phyloP scores from a whole-genome alignment of 2,888 invertebrate species.

The Amphipyra berbera region DNA sequence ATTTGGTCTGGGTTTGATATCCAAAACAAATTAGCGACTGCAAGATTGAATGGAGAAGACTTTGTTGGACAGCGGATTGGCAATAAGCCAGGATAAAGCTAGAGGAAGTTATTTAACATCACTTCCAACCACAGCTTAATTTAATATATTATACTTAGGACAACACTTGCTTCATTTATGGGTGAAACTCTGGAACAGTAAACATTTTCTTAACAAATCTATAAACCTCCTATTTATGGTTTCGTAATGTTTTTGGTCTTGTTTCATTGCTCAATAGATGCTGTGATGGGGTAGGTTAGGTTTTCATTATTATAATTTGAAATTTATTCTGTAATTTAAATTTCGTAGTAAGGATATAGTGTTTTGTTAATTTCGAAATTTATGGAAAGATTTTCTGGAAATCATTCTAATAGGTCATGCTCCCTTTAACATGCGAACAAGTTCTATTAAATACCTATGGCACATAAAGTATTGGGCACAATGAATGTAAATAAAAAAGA shows the following conservation, averaged over 20 bases:
- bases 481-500: too few species aligned
- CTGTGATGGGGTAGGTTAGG: too few species aligned
- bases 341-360: too few species aligned
- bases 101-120: constrained; percentile 39
- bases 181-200: background rate
- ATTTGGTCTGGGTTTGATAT: constrained; percentile 34
- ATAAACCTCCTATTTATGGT: too few species aligned
- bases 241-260: too few species aligned
- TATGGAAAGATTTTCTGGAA: background rate
- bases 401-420: background rate
- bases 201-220: too few species aligned
- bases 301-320: too few species aligned
- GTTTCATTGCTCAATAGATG: too few species aligned
- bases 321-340: too few species aligned
- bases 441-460: too few species aligned
- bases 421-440: background rate
- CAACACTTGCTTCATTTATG: constrained; percentile 9
- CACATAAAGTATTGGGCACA: too few species aligned
- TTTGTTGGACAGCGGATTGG: constrained; percentile 45
- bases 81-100: constrained; percentile 33
- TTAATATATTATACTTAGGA: constrained; percentile 11
- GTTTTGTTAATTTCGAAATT: too few species aligned
- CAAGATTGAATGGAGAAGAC: constrained; percentile 39
- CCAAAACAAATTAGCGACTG: constrained; percentile 43
- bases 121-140: constrained; percentile 33